Base-by-base conservation (phyloP, 2,113 vertebrate genomes). In the Eulacestoma nigropectus region DNA sequence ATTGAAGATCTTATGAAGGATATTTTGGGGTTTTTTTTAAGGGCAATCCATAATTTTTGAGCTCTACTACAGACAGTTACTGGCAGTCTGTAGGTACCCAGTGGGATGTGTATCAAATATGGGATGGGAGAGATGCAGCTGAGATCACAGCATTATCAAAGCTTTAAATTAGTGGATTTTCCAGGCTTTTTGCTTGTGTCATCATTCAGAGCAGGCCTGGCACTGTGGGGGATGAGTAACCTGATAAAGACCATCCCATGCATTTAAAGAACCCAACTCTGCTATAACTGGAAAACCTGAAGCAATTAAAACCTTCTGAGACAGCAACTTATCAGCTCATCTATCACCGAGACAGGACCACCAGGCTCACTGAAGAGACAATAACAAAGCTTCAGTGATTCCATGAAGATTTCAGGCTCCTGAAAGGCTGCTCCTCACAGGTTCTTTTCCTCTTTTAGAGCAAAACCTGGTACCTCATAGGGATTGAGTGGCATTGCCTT, bases 11-110 rank as follows among this genome's bases (percentile, higher is more conserved):
- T 15, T n/a, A 21, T 14, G 14, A 55, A 55, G 5, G 30, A 22
- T 19, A 9, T 21, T 33, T 7, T 0, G 13, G 19, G 16, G 1
- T 0, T 15, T 44, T 83, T 84, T 30, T n/a, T 23, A 13, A 70
- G 52, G 22, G 32, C 22, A n/a, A 65, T 50, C n/a, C 30, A 9
- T 55, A 42, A 16, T 16, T 56, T 33, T 7, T 65, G 35, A 84
- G 33, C 47, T 74, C 33, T 55, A 3, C 11, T 42, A 57, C 10
- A 63, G 65, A 27, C 11, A 49, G 21, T 20, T n/a, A 47, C 11
- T 33, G 57, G 63, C 49, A 55, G 55, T 46, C 53, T 29, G 3
- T 17, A 47, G 59, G 32, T 3, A 32, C 17, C 9, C 37, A 13
- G 23, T 8, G 18, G 46, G 50, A 56, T 32, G 21, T 20, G 25